Evolutionary conservation across 2,797 vertebrate genomes (phyloP).

Genomic region (Gymnodraco acuticeps): DNA sequence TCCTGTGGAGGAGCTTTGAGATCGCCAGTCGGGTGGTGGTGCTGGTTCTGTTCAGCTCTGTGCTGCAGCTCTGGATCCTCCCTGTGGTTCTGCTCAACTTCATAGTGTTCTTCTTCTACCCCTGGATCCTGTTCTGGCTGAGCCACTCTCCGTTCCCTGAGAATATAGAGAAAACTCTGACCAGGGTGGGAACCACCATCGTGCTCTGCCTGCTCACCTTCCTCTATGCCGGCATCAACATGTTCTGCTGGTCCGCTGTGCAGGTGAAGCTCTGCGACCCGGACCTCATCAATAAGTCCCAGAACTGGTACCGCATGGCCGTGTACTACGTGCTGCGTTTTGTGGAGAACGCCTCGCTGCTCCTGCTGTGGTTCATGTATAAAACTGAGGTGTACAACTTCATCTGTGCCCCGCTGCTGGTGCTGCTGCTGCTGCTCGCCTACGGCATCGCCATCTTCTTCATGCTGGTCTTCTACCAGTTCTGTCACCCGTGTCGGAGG

Average conservation of each 20-base stretch:
- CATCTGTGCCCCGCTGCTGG: conserved; percentile 89
- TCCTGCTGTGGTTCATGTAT: conserved; percentile 93
- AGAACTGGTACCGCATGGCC: conserved; percentile 92
- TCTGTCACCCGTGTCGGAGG: conserved; percentile 95
- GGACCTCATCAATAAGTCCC: conserved; percentile 95
- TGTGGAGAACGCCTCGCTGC: conserved; percentile 91
- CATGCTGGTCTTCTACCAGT: conserved; percentile 98
- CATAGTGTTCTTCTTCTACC: conserved; percentile 91
- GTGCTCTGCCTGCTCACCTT: conserved; percentile 95
- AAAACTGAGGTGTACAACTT: conserved; percentile 92
- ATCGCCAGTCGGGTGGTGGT: conserved; percentile 93
- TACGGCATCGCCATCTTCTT: conserved; percentile 92
- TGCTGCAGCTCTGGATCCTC: conserved; percentile 92
- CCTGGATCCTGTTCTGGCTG: conserved; percentile 95
- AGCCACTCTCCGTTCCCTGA: conserved; percentile 95
- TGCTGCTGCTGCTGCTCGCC: conserved; percentile 90
- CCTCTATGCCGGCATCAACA: conserved; percentile 96
- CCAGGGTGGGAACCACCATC: conserved; percentile 92
- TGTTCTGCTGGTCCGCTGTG: conserved; percentile 99
- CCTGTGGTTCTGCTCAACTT: conserved; percentile 92
- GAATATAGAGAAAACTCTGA: conserved; percentile 96
- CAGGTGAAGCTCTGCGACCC: conserved; percentile 93
- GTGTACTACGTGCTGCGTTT: conserved; percentile 95
- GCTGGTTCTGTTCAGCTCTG: conserved; percentile 95
- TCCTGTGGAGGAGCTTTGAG: conserved; percentile 97